Evolutionary conservation across 2,797 vertebrate species (phyloP), one percentile per base, ranked within the genome.

Genomic region (Poecilia picta): DNA sequence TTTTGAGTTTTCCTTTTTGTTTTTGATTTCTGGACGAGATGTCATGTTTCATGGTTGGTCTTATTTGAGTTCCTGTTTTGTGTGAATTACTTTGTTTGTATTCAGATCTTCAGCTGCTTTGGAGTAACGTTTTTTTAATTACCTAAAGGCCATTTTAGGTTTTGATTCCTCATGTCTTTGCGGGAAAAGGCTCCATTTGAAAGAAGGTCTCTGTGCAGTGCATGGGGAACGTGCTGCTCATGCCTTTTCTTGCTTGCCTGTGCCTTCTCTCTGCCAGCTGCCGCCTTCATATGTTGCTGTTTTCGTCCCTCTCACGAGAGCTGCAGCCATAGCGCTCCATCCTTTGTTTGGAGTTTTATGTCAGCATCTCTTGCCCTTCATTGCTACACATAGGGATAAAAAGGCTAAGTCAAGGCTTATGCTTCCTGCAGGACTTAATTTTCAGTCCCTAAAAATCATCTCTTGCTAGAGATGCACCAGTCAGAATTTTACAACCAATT

Each of bases 121-220:
- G 77, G 74, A 88, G 83, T 89, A 62, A 77, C 85, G 73, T 78
- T 94, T 95, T 41, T 41, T 68, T 43, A 80, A 83, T 96, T 94
- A 95, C 82, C 96, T 97, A 97, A 97, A 97, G 96, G 96, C 96
- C 96, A 97, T 97, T 97, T 95, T 16, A 83, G 13, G 94, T 94
- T 94, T 95, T 95, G 94, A 93, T 92, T 94, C 93, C 90, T 94
- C 93, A 92, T 94, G 94, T 95, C 94, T 95, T 85, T 85, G 87
- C 90, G 90, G 83, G 84, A 76, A 91, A 89, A 93, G 81, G 89
- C 86, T 87, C 77, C 80, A 87, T 89, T 82, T 76, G 68, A 82
- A 91, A 79, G 74, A 83, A 77, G 86, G 85, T 89, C 80, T 80
- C 79, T 87, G 87, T 90, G 86, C 82, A 73, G 74, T 92, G 90